These are phyloP conservation scores for Tauraco hartlaubi DNA, from an alignment of 2,797 vertebrate genomes.

Conservation along the genomic window DNA sequence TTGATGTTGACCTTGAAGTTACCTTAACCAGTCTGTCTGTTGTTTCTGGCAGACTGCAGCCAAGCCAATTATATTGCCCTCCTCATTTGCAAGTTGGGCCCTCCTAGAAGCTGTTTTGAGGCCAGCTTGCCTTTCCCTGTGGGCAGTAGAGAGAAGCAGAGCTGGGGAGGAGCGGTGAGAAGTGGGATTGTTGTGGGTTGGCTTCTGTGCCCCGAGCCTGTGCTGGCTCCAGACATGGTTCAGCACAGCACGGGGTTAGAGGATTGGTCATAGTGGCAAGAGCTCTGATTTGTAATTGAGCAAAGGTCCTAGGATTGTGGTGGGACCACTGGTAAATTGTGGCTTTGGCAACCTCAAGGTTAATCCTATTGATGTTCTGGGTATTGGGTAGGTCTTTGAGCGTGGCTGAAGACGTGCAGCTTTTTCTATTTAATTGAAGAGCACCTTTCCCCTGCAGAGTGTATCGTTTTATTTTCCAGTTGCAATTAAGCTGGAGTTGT, in stretches of 20 bases:
- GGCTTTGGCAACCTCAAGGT: not conserved
- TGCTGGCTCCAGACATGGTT: not conserved
- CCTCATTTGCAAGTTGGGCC: constrained; percentile 23
- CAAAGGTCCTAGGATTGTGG: accelerated
- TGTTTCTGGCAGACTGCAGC: constrained; percentile 50
- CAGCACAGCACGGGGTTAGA: not conserved
- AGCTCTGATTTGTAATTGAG: not conserved
- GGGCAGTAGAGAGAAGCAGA: not conserved
- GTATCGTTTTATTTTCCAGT: not conserved
- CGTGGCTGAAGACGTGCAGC: not conserved
- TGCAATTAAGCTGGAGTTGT: not conserved
- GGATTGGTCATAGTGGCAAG: not conserved
- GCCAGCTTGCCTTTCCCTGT: not conserved
- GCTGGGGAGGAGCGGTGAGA: not conserved
- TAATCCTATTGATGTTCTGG: not conserved
- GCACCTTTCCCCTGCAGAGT: accelerated
- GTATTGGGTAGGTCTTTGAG: not conserved
- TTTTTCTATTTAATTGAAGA: not conserved
- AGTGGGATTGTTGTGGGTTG: not conserved
- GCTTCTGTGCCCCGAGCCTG: not conserved
- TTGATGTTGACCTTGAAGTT: constrained; percentile 32
- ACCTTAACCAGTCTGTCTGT: constrained; percentile 7
- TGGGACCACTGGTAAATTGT: not conserved
- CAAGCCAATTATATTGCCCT: constrained; percentile 27
- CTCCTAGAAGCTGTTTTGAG: constrained; percentile 31